Conservation (phyloP, 2,888 invertebrate genomes). For the Pilophorus perplexus region DNA sequence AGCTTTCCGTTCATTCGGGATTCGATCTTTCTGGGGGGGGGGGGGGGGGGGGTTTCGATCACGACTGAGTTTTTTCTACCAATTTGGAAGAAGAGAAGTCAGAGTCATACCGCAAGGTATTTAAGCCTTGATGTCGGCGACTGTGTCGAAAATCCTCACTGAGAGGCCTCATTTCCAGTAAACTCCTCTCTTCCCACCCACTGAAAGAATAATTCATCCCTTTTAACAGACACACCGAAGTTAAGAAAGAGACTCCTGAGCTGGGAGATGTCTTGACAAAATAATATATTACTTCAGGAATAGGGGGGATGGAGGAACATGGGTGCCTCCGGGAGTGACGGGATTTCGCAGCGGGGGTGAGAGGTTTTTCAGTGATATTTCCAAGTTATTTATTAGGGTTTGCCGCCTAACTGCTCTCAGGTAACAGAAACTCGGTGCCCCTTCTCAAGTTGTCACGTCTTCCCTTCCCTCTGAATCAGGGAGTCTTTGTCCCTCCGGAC, state of each 20-base stretch:
- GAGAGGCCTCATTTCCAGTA: background rate
- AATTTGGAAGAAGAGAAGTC: too few relatives aligned
- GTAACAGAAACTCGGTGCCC: slow-evolving; percentile 24
- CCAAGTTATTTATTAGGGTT: slow-evolving; percentile 36
- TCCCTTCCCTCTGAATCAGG: background rate
- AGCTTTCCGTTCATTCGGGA: too few relatives aligned
- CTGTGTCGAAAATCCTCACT: background rate
- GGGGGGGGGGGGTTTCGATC: too few relatives aligned
- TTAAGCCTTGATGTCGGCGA: background rate
- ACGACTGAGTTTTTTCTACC: too few relatives aligned
- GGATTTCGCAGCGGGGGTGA: slow-evolving; percentile 38
- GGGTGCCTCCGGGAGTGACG: slow-evolving; percentile 14
- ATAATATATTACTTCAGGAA: slow-evolving; percentile 27
- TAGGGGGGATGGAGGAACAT: background rate
- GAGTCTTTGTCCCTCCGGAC: background rate
- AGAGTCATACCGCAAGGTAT: too few relatives aligned
- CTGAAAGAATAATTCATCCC: slow-evolving; percentile 15
- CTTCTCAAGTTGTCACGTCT: slow-evolving; percentile 33
- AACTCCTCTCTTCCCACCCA: background rate
- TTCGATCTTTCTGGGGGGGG: too few relatives aligned
- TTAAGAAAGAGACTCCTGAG: slow-evolving; percentile 25
- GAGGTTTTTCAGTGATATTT: slow-evolving; percentile 30
- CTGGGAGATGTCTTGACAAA: slow-evolving; percentile 20
- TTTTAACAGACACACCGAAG: background rate
- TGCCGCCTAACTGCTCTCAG: slow-evolving; percentile 21